Evolutionary conservation across 2,113 vertebrate genomes (phyloP).

Genomic region (Plectropomus leopardus): DNA sequence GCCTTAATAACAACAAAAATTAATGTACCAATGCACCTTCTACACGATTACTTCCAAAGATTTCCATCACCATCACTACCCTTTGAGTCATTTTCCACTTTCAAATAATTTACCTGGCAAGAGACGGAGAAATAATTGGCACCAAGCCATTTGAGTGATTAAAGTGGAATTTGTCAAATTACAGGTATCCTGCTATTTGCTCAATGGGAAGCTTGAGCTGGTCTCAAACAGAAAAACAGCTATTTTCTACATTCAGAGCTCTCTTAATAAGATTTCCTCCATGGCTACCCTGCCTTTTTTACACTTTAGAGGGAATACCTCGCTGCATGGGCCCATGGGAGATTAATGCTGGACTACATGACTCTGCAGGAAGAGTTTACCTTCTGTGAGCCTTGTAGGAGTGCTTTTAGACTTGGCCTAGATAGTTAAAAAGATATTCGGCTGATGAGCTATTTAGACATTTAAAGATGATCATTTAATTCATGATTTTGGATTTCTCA

Average conservation of each 20-base stretch:
- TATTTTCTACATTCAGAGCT: slow-evolving; percentile 35
- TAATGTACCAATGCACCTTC: not conserved
- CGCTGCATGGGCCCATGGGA: slow-evolving; percentile 24
- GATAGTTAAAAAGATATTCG: slow-evolving; percentile 1
- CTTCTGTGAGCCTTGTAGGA: slow-evolving; percentile 1
- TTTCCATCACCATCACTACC: not conserved
- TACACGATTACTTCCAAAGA: not conserved
- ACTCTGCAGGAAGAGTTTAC: slow-evolving; percentile 27
- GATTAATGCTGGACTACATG: slow-evolving; percentile 27
- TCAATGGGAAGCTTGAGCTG: not conserved
- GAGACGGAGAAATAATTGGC: not conserved
- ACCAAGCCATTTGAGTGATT: slow-evolving; percentile 12
- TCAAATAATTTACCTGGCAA: slow-evolving; percentile 12
- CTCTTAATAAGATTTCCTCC: slow-evolving; percentile 53
- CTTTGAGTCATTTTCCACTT: not conserved
- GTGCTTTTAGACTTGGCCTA: not conserved
- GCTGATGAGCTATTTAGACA: not conserved
- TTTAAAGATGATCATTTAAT: not conserved
- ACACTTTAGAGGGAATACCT: slow-evolving; percentile 38
- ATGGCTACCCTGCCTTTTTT: not conserved
- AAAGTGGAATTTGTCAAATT: slow-evolving; percentile 37
- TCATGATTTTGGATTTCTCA: slow-evolving; percentile 26
- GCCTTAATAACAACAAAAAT: not conserved
- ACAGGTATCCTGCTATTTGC: slow-evolving; percentile 8
- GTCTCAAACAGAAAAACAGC: slow-evolving; percentile 39